Base-by-base conservation (phyloP, 2,113 vertebrate species). In the Barnardius zonarius region DNA sequence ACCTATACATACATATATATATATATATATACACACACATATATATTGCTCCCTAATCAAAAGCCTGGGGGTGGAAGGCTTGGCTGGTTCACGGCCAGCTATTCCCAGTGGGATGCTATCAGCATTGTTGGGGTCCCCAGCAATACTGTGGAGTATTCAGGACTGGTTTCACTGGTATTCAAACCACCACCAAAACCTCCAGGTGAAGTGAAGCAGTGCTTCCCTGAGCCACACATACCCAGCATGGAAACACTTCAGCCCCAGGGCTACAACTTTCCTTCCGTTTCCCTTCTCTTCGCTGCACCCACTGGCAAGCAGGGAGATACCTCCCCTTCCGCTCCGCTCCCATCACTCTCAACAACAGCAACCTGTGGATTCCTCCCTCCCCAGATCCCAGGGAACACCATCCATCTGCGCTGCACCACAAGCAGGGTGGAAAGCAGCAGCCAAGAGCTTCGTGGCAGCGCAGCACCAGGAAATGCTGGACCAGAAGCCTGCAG, bases 301-400 rank as follows among this genome's bases (percentile, higher is more conserved):
- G 22, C 5, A 6, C 27, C 27, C 7, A 0, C 43, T 22, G 46
- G 18, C 57, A 61, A 67, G 30, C 51, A 17, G 7, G 48, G 9
- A 81, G 6, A 16, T 3, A 2, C 41, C 19, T 28, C 57, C 24
- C 51, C 54, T 18, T 15, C 30, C 0, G 0, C 25, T 14, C 37
- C 0, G 0, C 33, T 83, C 66, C 67, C n/a, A n/a, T 7, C 4
- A 3, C 57, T 70, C 49, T 11, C 52, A 27, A n/a, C 35, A 31
- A 39, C 33, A 5, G 10, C 44, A n/a, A 22, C 9, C 3, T 8
- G 10, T 28, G 64, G 12, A 55, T 88, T 77, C 25, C n/a, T 52
- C 59, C 72, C 49, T 43, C 61, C 30, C 28, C 3, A 2, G 23
- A 49, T n/a, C 41, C 41, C 2, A 1, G 52, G 28, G 51, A 57